A percentile compares a stretch with the other conserved stretches of the same genome.
Evolutionary conservation across 92 coral and sea anemone genomes (phyloP).

Genomic region (Epizoanthus stellaris): DNA sequence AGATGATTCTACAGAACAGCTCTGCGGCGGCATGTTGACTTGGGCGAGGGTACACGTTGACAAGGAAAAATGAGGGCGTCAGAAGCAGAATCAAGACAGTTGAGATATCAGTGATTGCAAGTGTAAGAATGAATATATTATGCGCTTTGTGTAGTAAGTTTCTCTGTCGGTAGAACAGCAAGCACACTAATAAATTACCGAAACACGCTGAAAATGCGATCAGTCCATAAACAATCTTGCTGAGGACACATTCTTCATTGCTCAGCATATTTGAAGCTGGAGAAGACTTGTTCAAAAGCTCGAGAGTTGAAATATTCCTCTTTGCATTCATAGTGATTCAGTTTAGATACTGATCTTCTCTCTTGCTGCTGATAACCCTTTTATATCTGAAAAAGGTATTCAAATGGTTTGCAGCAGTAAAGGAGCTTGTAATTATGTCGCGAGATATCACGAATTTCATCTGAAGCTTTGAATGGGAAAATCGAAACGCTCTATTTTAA

Average conservation of each 20-base stretch:
- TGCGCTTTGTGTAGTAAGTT: conserved; percentile 23
- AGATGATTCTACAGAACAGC: conserved; percentile 45
- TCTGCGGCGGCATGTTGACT: conserved; percentile 17
- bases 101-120: conserved; percentile 31
- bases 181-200: conserved; percentile 25
- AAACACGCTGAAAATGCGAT: conserved; percentile 21
- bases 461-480: too few relatives aligned
- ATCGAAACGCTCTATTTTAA: too few relatives aligned
- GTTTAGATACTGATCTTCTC: too few relatives aligned
- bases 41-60: conserved; percentile 25
- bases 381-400: too few relatives aligned
- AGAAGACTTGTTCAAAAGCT: too few relatives aligned
- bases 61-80: conserved; percentile 36
- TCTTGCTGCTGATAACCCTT: too few relatives aligned
- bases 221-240: conserved; percentile 6
- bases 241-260: not conserved
- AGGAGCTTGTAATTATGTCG: too few relatives aligned
- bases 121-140: conserved; percentile 40
- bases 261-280: not conserved
- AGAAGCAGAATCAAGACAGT: conserved; percentile 8
- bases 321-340: too few relatives aligned
- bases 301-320: too few relatives aligned
- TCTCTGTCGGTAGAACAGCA: conserved; percentile 28
- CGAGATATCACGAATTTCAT: too few relatives aligned
- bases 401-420: too few relatives aligned